Conservation (phyloP, 2,797 vertebrate species). For the Cetoscarus ocellatus region DNA sequence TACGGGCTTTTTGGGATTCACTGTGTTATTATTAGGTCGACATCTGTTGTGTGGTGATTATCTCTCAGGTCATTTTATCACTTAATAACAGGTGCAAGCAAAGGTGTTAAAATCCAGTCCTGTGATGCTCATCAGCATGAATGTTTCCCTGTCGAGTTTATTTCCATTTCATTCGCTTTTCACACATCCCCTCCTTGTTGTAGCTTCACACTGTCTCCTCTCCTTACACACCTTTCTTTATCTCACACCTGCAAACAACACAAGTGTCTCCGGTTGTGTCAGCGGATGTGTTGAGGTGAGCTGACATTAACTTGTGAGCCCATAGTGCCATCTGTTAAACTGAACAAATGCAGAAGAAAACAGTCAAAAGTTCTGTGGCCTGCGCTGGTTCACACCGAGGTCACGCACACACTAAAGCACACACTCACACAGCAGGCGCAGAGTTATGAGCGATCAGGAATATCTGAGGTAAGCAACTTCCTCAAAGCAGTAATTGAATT, state of each 20-base stretch:
- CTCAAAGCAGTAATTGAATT: constrained; percentile 54
- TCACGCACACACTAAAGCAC: constrained; percentile 7
- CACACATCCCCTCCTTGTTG: constrained; percentile 28
- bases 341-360: constrained; percentile 30
- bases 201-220: constrained; percentile 29
- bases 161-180: constrained; percentile 25
- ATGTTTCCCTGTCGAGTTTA: constrained; percentile 9
- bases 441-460: constrained; percentile 49
- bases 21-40: constrained; percentile 43
- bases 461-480: constrained; percentile 60
- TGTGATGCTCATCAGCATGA: not conserved
- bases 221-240: constrained; percentile 35
- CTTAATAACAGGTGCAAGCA: constrained; percentile 44
- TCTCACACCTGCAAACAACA: constrained; percentile 40
- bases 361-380: constrained; percentile 12
- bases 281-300: not conserved
- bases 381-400: constrained; percentile 43
- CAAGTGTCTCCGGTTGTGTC: not conserved
- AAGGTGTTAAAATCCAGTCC: constrained; percentile 27
- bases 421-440: constrained; percentile 3
- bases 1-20: constrained; percentile 42
- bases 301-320: constrained; percentile 30
- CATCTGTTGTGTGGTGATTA: constrained; percentile 47
- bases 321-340: constrained; percentile 40
- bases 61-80: constrained; percentile 41